These are phyloP conservation scores for Yasuhikotakia modesta DNA, from an alignment of 2,797 vertebrate genomes.

Conservation along the genomic window DNA sequence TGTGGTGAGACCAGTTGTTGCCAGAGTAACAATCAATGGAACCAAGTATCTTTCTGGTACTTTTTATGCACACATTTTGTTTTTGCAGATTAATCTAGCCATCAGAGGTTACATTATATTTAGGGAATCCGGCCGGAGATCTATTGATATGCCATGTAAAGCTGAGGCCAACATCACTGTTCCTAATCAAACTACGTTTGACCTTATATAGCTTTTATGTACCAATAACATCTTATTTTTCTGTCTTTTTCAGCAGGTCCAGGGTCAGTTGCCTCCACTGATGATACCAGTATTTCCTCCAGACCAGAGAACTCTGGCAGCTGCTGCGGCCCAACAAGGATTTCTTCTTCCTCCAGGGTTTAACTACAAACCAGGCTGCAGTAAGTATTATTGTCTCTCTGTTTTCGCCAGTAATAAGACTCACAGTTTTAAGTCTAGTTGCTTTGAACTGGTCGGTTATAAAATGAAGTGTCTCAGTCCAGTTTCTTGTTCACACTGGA, in stretches of 20 bases:
- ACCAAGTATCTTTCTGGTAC: constrained; percentile 6
- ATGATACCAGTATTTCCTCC: constrained; percentile 99
- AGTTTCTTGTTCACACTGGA: constrained; percentile 48
- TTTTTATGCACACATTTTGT: neutral
- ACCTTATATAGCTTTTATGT: constrained; percentile 9
- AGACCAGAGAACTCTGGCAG: constrained; percentile 93
- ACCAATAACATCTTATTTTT: constrained; percentile 64
- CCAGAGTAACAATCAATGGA: constrained; percentile 63
- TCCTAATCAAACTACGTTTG: neutral
- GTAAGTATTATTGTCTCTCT: constrained; percentile 78
- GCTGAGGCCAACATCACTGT: neutral
- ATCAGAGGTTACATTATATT: neutral
- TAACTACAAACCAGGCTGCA: constrained; percentile 98
- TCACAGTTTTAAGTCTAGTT: neutral
- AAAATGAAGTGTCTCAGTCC: constrained; percentile 27
- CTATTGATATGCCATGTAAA: neutral
- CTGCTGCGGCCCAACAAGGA: constrained; percentile 96
- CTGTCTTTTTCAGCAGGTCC: constrained; percentile 89
- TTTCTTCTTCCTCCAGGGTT: constrained; percentile 97
- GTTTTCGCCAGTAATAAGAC: neutral
- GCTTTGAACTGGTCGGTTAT: constrained; percentile 12
- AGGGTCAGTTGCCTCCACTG: constrained; percentile 96
- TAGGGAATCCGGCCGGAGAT: neutral
- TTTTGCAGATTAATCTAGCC: neutral
- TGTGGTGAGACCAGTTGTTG: constrained; percentile 92